phyloP scores from a whole-genome alignment of 2,888 invertebrate genomes.

The Drosophila maculinotata region DNA sequence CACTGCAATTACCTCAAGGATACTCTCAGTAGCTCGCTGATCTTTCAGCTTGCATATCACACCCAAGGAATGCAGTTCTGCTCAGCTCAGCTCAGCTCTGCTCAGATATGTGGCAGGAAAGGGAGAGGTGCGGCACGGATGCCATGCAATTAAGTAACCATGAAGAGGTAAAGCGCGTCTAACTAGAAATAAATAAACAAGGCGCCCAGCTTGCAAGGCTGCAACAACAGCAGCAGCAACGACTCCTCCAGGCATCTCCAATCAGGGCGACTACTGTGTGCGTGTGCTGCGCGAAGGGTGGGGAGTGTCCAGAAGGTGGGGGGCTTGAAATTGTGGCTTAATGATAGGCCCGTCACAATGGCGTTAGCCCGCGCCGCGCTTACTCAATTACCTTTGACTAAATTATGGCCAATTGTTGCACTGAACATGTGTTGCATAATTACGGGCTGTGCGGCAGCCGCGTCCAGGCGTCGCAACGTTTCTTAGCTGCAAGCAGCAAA shows the following conservation, averaged over 20 bases:
- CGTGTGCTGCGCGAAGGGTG: conserved; percentile 28
- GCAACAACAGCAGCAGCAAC: conserved; percentile 20
- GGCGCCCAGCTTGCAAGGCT: conserved; percentile 54
- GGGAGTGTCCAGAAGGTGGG: conserved; percentile 10
- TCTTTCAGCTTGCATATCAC: conserved; percentile 50
- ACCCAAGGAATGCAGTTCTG: conserved; percentile 50
- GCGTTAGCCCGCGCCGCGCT: conserved; percentile 67
- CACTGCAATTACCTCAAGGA: conserved; percentile 69
- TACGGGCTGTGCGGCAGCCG: conserved; percentile 67
- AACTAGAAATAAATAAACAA: conserved; percentile 79
- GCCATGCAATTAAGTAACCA: conserved; percentile 73
- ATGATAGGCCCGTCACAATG: conserved; percentile 61
- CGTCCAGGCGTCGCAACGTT: conserved; percentile 33
- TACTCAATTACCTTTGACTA: conserved; percentile 79
- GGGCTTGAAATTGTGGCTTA: conserved; percentile 50
- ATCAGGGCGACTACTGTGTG: conserved; percentile 43
- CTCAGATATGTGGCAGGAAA: conserved; percentile 33
- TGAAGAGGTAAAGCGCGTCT: conserved; percentile 66
- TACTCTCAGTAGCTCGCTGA: conserved; percentile 42
- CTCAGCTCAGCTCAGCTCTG: conserved; percentile 25
- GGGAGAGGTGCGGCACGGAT: conserved; percentile 17
- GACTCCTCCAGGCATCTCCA: conserved; percentile 35
- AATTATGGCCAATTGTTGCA: conserved; percentile 79
- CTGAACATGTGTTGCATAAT: conserved; percentile 78
- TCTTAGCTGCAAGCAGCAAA: conserved; percentile 68